Conservation (phyloP, 2,797 vertebrate genomes). For the Coracias cyanogaster region DNA sequence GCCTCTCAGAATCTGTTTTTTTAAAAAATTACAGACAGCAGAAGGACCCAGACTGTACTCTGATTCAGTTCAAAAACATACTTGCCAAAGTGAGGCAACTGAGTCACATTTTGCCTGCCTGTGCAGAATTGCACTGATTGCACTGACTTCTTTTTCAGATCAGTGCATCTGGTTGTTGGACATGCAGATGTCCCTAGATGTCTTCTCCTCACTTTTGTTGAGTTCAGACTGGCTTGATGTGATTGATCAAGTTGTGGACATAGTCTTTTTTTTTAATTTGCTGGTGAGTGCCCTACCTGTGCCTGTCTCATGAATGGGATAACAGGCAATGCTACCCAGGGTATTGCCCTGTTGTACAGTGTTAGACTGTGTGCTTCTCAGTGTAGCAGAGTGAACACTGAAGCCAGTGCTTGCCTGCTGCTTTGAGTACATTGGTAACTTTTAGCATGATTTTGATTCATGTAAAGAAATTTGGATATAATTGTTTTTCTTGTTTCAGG, state of each 20-base stretch:
- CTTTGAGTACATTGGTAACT: not conserved
- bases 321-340: accelerated
- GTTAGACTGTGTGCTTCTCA: not conserved
- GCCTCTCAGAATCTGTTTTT: not conserved
- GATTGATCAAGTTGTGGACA: not conserved
- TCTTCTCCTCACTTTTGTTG: not conserved
- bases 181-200: not conserved
- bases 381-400: not conserved
- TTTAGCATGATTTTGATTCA: not conserved
- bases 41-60: not conserved
- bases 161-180: not conserved
- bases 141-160: not conserved
- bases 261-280: not conserved
- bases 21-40: not conserved
- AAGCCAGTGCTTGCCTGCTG: not conserved
- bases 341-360: not conserved
- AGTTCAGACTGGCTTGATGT: not conserved
- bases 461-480: not conserved
- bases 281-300: not conserved
- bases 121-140: not conserved
- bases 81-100: not conserved
- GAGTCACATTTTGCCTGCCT: not conserved
- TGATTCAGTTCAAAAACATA: not conserved
- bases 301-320: not conserved
- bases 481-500: not conserved